These are phyloP conservation scores for Tetramorium simillimum DNA, from an alignment of 1,140 invertebrate species.

Conservation along the genomic window DNA sequence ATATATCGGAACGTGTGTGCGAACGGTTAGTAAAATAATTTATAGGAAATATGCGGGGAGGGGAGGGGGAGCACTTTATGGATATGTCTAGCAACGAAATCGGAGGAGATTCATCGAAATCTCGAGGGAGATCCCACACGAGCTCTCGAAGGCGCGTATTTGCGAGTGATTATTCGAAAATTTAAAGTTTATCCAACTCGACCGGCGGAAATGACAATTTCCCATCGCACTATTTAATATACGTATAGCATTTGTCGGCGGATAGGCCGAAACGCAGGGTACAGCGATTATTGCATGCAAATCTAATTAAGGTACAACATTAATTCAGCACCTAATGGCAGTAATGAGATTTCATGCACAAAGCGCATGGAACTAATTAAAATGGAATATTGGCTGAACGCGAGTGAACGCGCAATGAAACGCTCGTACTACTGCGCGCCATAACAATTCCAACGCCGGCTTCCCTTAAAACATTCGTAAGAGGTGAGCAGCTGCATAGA, in stretches of 20 bases:
- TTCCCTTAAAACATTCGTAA: slow-evolving; percentile 56
- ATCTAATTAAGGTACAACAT: slow-evolving; percentile 62
- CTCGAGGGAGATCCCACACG: background rate
- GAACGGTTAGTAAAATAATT: background rate
- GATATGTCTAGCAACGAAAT: background rate
- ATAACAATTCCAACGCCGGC: slow-evolving; percentile 31
- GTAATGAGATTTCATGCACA: slow-evolving; percentile 62
- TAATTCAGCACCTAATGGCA: slow-evolving; percentile 58
- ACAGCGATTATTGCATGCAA: slow-evolving; percentile 59
- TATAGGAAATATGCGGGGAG: background rate
- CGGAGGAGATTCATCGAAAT: background rate
- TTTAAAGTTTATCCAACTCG: background rate
- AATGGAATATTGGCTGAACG: slow-evolving; percentile 60
- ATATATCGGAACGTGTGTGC: background rate
- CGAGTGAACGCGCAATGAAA: slow-evolving; percentile 42
- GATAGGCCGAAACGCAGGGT: slow-evolving; percentile 25
- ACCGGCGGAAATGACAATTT: slow-evolving; percentile 41
- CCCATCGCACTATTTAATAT: slow-evolving; percentile 23
- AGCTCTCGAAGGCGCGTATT: background rate
- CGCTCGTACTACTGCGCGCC: slow-evolving; percentile 5
- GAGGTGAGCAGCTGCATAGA: background rate
- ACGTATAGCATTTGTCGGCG: slow-evolving; percentile 17
- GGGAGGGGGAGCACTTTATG: background rate
- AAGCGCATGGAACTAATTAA: slow-evolving; percentile 62
- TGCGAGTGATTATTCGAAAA: background rate